Evolutionary conservation across 2,797 vertebrate genomes (phyloP).

Genomic region (Bovichtus variegatus): DNA sequence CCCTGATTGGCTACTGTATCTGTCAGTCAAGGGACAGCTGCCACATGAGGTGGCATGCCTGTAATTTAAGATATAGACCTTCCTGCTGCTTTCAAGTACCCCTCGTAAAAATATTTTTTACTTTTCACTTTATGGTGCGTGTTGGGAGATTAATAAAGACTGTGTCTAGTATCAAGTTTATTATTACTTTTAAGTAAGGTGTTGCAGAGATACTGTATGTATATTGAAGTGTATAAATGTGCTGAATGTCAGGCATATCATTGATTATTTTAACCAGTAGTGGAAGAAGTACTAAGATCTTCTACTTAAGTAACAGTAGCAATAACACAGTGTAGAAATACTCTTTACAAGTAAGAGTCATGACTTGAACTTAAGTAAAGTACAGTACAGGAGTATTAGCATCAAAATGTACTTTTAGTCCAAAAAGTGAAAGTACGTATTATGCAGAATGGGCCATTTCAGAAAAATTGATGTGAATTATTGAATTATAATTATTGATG

Average conservation of each 20-base stretch:
- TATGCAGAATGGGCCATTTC: background rate
- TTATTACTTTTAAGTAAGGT: background rate
- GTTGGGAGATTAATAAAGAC: background rate
- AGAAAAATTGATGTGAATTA: background rate
- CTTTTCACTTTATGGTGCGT: background rate
- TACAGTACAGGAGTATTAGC: background rate
- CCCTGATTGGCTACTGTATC: conserved; percentile 23
- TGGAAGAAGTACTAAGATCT: background rate
- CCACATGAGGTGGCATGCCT: background rate
- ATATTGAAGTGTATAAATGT: background rate
- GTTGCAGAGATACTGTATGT: background rate
- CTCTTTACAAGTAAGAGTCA: background rate
- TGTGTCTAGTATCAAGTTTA: background rate
- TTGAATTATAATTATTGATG: background rate
- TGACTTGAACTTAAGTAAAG: background rate
- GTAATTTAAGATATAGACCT: background rate
- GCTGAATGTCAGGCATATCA: background rate
- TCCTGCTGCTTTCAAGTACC: conserved; percentile 43
- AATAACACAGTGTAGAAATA: background rate
- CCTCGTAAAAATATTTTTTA: background rate
- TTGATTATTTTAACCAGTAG: background rate
- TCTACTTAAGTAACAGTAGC: background rate
- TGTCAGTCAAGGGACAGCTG: conserved; percentile 20
- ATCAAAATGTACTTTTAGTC: background rate
- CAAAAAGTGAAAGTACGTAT: background rate